Base-by-base conservation (phyloP, 2,113 vertebrate species). In the Redunca redunca region DNA sequence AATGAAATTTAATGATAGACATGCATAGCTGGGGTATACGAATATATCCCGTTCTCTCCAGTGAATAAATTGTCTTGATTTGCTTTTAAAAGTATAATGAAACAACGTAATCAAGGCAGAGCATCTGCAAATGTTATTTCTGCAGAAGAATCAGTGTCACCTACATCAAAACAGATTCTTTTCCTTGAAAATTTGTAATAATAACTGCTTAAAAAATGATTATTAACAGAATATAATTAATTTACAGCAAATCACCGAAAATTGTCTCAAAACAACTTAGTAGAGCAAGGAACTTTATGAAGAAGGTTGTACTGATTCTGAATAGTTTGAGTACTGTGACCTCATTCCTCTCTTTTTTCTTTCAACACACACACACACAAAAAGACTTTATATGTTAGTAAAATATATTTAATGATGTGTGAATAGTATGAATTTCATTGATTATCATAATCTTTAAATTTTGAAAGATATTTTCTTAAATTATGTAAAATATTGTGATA, bases 141-240 rank as follows among this genome's bases (percentile, higher is more conserved):
- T 77, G 30, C 48, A 64, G 10, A 82, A 82, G 30, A 95, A 82
- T 89, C 91, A 64, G 53, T 89, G 40, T 14, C 4, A n/a, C 3
- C 40, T 46, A 78, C 77, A 74, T 52, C 48, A 94, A 94, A 93
- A 84, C 26, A 81, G 25, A 26, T 58, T 81, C 14, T 95, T 95
- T 97, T 43, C n/a, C 91, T 92, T 86, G 7, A 89, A 92, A 94
- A n/a, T 40, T 33, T 96, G 13, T 85, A 88, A 95, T 55, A 82
- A 46, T 52, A 36, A 6, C 74, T 80, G 25, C 74, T 93, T 89
- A 17, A 74, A 74, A 67, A 96, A 17, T 91, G 40, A 96, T 94
- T 52, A 48, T 28, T 52, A 88, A 62, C 25, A 88, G n/a, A 96
- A 81, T 58, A 64, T 12, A 82, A 85, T 58, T 88, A 85, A 93